phyloP scores from a whole-genome alignment of 2,888 invertebrate genomes.

The Drosophila quinaria region DNA sequence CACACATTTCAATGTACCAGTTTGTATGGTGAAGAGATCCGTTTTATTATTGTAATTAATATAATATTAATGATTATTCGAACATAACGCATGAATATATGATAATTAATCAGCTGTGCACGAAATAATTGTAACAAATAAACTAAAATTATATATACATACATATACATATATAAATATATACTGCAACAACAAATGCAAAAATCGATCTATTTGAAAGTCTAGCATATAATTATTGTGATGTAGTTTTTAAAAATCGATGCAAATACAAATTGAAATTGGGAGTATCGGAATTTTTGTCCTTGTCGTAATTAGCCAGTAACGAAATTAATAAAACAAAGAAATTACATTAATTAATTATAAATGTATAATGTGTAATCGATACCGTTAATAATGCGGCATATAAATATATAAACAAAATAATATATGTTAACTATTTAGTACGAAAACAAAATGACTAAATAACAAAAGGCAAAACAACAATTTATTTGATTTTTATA shows the following conservation, averaged over 20 bases:
- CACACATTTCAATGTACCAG: slow-evolving; percentile 36
- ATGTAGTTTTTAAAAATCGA: slow-evolving; percentile 82
- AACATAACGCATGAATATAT: slow-evolving; percentile 42
- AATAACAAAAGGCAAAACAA: slow-evolving; percentile 48
- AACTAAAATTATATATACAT: slow-evolving; percentile 28
- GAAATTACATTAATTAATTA: slow-evolving; percentile 48
- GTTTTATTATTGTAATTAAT: slow-evolving; percentile 38
- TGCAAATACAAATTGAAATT: slow-evolving; percentile 47
- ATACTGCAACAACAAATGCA: slow-evolving; percentile 26
- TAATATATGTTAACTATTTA: slow-evolving; percentile 69
- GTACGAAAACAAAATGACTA: slow-evolving; percentile 58
- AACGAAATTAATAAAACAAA: slow-evolving; percentile 44
- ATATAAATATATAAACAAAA: slow-evolving; percentile 18
- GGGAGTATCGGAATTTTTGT: slow-evolving; percentile 61
- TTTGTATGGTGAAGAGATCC: slow-evolving; percentile 33
- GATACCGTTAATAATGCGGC: slow-evolving; percentile 27
- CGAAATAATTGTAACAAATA: slow-evolving; percentile 53
- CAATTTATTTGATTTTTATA: slow-evolving; percentile 25
- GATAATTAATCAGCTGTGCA: slow-evolving; percentile 62
- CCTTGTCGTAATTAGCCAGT: slow-evolving; percentile 64
- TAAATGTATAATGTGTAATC: slow-evolving; percentile 37
- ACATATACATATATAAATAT: slow-evolving; percentile 24
- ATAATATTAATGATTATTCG: slow-evolving; percentile 30
- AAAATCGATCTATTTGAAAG: slow-evolving; percentile 58
- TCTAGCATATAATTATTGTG: slow-evolving; percentile 85